Conservation (phyloP, 2,113 vertebrate species). For the Tachycineta bicolor region DNA sequence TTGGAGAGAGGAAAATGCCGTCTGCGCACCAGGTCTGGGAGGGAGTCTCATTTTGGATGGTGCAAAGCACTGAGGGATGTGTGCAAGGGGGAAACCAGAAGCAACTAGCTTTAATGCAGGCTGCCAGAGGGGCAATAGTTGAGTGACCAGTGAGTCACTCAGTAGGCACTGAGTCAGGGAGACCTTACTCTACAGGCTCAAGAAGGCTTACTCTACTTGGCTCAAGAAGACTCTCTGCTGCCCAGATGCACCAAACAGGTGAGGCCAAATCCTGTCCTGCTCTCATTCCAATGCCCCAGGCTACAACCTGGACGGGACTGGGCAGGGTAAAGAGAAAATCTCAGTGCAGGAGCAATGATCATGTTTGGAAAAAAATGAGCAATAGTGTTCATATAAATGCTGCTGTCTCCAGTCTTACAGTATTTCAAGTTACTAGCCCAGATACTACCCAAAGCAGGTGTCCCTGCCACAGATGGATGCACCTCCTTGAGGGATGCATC, state of each 20-base stretch:
- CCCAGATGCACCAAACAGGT: neutral
- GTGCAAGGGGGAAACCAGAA: neutral
- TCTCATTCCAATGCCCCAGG: neutral
- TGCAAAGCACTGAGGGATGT: neutral
- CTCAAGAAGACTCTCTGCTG: neutral
- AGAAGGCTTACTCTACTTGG: neutral
- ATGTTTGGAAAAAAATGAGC: neutral
- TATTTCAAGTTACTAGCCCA: neutral
- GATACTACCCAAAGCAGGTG: neutral
- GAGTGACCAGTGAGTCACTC: neutral
- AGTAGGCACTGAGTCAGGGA: neutral
- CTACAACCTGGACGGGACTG: neutral
- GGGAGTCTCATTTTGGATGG: neutral
- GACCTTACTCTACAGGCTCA: neutral
- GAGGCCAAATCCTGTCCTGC: neutral
- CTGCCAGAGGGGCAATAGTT: neutral
- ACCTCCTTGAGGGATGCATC: neutral
- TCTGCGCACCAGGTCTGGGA: accelerated
- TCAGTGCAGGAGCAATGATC: neutral
- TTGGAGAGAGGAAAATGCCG: neutral
- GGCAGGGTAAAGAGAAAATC: neutral
- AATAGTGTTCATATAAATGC: neutral
- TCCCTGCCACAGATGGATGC: neutral
- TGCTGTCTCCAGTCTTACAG: neutral
- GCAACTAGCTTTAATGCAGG: neutral